phyloP scores from a whole-genome alignment of 1,140 invertebrate species.

The Intoshia linei region DNA sequence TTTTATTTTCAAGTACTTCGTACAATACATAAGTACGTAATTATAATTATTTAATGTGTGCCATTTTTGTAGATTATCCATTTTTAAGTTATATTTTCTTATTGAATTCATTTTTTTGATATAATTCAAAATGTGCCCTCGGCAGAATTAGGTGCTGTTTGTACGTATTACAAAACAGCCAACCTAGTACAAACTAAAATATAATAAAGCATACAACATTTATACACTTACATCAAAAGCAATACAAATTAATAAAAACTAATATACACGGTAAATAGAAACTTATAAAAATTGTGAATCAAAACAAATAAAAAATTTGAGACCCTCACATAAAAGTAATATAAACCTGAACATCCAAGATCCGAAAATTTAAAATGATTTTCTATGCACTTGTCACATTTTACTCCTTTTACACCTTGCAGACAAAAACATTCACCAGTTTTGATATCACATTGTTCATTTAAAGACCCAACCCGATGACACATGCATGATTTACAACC shows the following conservation, averaged over 20 bases:
- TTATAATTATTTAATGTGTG: too few relatives aligned
- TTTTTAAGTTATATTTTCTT: too few relatives aligned
- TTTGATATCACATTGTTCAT: slow-evolving; percentile 16
- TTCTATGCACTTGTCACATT: slow-evolving; percentile 41
- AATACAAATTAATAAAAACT: neutral
- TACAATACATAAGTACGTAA: too few relatives aligned
- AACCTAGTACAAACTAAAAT: neutral
- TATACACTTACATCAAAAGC: neutral
- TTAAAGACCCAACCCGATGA: slow-evolving; percentile 15
- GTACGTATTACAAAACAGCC: neutral
- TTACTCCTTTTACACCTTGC: slow-evolving; percentile 40
- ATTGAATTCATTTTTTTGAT: too few relatives aligned
- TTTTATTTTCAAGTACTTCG: too few relatives aligned
- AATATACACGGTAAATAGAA: neutral
- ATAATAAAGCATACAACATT: neutral
- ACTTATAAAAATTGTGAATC: neutral
- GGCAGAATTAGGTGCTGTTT: neutral
- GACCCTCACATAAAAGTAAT: neutral
- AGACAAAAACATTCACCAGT: slow-evolving; percentile 51
- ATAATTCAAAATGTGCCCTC: neutral
- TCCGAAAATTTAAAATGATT: slow-evolving; percentile 47
- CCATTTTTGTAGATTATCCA: too few relatives aligned
- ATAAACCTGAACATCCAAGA: slow-evolving; percentile 40
- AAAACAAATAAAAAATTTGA: neutral
- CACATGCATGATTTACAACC: slow-evolving; percentile 20